Evolutionary conservation across 1,140 invertebrate genomes (phyloP), one percentile per base, ranked within the genome.

Genomic region (Hypothenemus hampei): DNA sequence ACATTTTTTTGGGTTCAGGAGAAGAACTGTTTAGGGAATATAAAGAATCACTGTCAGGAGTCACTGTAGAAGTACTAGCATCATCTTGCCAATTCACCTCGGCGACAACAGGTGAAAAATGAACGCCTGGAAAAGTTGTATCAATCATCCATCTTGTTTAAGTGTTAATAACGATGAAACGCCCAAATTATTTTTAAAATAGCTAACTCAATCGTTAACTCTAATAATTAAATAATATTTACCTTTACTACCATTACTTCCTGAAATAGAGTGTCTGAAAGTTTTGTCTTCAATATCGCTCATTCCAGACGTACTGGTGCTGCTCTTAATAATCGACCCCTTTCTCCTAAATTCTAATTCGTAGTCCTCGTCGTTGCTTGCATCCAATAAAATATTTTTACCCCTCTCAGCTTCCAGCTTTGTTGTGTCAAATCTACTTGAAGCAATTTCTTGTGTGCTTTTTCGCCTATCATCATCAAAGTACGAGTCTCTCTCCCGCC

Each of bases 101-200:
- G 13, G 81, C 79, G 1, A 86, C 83, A 23, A 86, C 78, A 1
- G 84, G 84, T 62, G 81, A 83, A 61, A 87, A 87, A 52, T 81
- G 80, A 1, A 83, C 81, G 23, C 55, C 55, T 57, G 24, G 11
- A 44, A 51, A 21, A 31, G 44, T 5, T n/a, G n/a, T n/a, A n/a
- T n/a, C n/a, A n/a, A n/a, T n/a, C n/a, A n/a, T n/a, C n/a, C n/a
- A n/a, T n/a, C n/a, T n/a, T n/a, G n/a, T n/a, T n/a, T n/a, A n/a
- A n/a, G n/a, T n/a, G n/a, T n/a, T n/a, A n/a, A n/a, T n/a, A n/a
- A n/a, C n/a, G n/a, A n/a, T n/a, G n/a, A n/a, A n/a, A n/a, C n/a
- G n/a, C n/a, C n/a, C n/a, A n/a, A n/a, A n/a, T n/a, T n/a, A n/a
- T n/a, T n/a, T n/a, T n/a, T n/a, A n/a, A n/a, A n/a, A n/a, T n/a